A percentile compares a stretch with the other conserved stretches of the same genome.
phyloP scores from a whole-genome alignment of 2,797 vertebrate genomes.

The Eospalax fontanierii region DNA sequence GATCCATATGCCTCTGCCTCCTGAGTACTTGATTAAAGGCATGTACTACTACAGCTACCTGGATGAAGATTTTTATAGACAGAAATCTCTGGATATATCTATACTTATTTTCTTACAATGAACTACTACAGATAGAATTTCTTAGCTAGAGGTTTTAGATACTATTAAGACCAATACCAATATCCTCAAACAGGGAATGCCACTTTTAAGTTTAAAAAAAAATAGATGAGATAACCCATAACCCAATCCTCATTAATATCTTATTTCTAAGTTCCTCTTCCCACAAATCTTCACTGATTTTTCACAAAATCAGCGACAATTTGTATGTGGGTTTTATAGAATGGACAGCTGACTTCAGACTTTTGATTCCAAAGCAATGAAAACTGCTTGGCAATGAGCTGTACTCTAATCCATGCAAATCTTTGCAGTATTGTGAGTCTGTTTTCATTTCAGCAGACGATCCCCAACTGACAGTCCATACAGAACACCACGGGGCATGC shows the following conservation, averaged over 20 bases:
- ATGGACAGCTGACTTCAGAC: background rate
- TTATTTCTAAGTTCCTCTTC: constrained; percentile 24
- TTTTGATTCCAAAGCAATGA: background rate
- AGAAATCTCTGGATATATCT: background rate
- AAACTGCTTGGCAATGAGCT: background rate
- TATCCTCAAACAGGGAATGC: background rate
- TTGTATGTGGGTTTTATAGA: background rate
- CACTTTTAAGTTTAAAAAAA: constrained; percentile 10
- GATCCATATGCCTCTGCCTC: no score
- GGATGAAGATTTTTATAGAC: constrained; percentile 6
- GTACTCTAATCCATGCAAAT: background rate
- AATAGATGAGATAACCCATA: background rate
- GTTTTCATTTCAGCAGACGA: background rate
- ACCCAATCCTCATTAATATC: background rate
- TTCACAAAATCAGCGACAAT: background rate
- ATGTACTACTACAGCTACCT: no score
- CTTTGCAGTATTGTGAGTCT: background rate
- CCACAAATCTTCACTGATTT: background rate
- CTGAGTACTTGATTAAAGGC: no score
- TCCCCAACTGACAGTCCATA: background rate
- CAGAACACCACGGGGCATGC: background rate
- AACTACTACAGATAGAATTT: constrained; percentile 26
- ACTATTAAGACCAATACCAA: background rate
- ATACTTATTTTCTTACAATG: constrained; percentile 21
- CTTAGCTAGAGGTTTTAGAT: background rate